These are phyloP conservation scores for Nomada goodeniana DNA, from an alignment of 2,888 invertebrate genomes.

Conservation along the genomic window DNA sequence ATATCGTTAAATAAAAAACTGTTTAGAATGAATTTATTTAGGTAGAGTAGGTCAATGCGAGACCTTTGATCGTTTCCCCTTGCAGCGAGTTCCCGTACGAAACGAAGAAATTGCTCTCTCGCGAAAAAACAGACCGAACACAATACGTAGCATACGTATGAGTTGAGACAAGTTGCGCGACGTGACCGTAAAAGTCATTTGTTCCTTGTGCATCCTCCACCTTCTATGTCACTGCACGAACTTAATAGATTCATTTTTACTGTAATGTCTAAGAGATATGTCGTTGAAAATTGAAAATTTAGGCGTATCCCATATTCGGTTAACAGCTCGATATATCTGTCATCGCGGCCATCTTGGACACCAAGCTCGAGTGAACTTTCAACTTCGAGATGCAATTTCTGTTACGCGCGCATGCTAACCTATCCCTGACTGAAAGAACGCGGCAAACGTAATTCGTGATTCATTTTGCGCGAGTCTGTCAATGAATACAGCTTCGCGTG, in stretches of 20 bases:
- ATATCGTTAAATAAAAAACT: conserved; percentile 7
- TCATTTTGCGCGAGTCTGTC: conserved; percentile 22
- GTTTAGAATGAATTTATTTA: conserved; percentile 5
- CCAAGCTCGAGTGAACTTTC: conserved; percentile 49
- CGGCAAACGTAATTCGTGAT: conserved; percentile 49
- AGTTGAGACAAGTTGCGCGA: conserved; percentile 57
- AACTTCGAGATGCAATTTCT: conserved; percentile 55
- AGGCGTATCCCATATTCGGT: conserved; percentile 78
- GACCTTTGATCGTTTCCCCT: conserved; percentile 26
- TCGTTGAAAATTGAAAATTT: conserved; percentile 60
- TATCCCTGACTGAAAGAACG: conserved; percentile 49
- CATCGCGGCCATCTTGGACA: conserved; percentile 70
- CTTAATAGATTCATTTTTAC: conserved; percentile 59
- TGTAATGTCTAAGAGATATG: conserved; percentile 16
- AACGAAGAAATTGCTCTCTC: conserved; percentile 23
- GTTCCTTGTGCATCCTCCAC: conserved; percentile 53
- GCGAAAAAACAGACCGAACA: conserved; percentile 53
- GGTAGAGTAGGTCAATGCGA: conserved; percentile 5
- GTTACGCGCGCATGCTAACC: conserved; percentile 48
- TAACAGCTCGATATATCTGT: conserved; percentile 75
- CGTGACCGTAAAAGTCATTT: conserved; percentile 48
- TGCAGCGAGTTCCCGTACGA: conserved; percentile 17
- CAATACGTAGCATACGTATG: conserved; percentile 64
- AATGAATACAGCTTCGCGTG: neutral
- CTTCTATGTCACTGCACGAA: conserved; percentile 49